Conservation (phyloP, 2,797 vertebrate species). For the Channallabes apus region DNA sequence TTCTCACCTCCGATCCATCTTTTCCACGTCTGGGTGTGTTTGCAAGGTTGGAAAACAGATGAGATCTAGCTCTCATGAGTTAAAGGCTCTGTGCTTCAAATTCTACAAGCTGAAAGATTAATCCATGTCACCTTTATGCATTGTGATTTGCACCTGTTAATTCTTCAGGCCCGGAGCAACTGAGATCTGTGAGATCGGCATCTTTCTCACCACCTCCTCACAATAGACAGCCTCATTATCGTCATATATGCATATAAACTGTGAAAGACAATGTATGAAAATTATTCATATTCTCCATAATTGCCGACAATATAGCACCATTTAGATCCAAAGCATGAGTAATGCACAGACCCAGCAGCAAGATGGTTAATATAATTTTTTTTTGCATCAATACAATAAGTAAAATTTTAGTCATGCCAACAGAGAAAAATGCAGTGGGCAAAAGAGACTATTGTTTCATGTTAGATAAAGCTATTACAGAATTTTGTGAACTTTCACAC, state of each 20-base stretch:
- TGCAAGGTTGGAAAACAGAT: constrained; percentile 46
- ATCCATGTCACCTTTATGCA: constrained; percentile 60
- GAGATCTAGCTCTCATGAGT: constrained; percentile 46
- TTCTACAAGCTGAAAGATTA: constrained; percentile 59
- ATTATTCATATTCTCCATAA: constrained; percentile 55
- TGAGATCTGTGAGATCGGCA: constrained; percentile 56
- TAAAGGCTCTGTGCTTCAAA: constrained; percentile 45
- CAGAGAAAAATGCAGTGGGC: background rate
- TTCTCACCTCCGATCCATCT: constrained; percentile 48
- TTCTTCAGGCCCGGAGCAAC: constrained; percentile 56
- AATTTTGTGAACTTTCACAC: constrained; percentile 36
- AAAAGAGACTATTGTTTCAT: constrained; percentile 33
- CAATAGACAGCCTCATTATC: constrained; percentile 66
- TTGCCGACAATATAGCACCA: constrained; percentile 42
- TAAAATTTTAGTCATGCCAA: constrained; percentile 15
- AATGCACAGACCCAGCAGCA: background rate
- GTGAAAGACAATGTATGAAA: constrained; percentile 61
- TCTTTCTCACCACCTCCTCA: constrained; percentile 60
- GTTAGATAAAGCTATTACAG: constrained; percentile 19
- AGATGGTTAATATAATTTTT: constrained; percentile 5
- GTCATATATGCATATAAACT: constrained; percentile 63
- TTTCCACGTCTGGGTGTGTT: constrained; percentile 46
- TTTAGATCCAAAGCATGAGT: constrained; percentile 26
- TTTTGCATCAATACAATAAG: background rate
- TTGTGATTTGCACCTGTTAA: constrained; percentile 65